Percentiles rank a stretch among this genome's conserved stretches.
These are phyloP conservation scores for Melanocharis versteri DNA, from an alignment of 2,113 vertebrate species.

Conservation along the genomic window DNA sequence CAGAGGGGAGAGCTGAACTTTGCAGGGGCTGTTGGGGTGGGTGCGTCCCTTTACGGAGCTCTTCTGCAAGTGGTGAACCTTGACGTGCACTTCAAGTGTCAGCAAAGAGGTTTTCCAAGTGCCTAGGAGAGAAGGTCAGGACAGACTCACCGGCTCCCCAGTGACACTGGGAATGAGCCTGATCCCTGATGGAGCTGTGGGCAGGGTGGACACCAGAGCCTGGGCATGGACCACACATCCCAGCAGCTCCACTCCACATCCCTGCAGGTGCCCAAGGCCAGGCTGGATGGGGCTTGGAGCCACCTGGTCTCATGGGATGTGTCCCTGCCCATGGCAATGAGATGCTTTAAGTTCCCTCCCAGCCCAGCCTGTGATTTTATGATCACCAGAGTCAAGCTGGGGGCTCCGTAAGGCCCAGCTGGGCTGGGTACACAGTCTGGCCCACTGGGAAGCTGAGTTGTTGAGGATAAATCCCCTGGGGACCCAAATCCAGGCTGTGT, in stretches of 20 bases:
- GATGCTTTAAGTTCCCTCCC: neutral
- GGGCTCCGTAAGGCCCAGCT: neutral
- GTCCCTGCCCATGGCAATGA: neutral
- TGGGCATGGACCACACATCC: neutral
- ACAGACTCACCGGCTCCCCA: neutral
- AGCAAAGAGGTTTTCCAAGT: neutral
- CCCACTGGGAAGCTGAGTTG: neutral
- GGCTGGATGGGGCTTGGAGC: neutral
- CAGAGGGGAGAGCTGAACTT: neutral
- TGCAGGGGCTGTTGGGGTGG: neutral
- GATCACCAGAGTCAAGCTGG: too few relatives aligned
- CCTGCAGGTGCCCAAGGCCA: neutral
- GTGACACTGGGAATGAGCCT: neutral
- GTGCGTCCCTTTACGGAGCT: neutral
- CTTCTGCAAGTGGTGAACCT: neutral
- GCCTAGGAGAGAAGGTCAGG: neutral
- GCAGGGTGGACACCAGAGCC: neutral
- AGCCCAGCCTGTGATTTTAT: neutral
- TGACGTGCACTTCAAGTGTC: neutral
- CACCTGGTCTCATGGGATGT: neutral
- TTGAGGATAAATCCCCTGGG: neutral
- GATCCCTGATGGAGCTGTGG: fast-evolving
- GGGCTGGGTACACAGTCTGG: neutral
- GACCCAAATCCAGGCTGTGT: neutral
- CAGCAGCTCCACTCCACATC: neutral